Evolutionary conservation across 1,140 invertebrate genomes (phyloP), one percentile per base, ranked within the genome.

Genomic region (Liolophura sinensis): DNA sequence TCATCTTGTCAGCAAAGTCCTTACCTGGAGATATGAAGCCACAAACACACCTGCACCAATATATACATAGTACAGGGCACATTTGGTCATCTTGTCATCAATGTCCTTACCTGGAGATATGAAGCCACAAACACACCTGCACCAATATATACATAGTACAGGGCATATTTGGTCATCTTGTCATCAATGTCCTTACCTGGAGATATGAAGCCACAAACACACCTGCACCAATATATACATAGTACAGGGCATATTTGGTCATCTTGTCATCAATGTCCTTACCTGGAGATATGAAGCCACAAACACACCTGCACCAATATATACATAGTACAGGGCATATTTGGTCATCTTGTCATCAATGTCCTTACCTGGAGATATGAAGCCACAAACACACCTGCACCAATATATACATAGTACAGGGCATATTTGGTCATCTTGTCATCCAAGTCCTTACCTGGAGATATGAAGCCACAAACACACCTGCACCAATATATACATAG

Each of bases 391-490:
- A 78, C 73, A 24, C 62, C 73, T 1, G 68, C 68, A 3, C 76
- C 76, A 31, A 80, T 75, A 62, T 77, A 77, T 4, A 74, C 25
- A 50, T 78, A 75, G 27, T 74, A 73, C 20, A 78, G 47, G 12
- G 75, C 65, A 65, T 75, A 76, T 16, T 67, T 65, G 1, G 73
- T 76, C 78, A 80, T 80, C 15, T 67, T 54, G 0, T 74, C 70
- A n/a, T 76, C 68, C 69, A 74, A 80, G 14, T 70, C 60, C 6
- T 62, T 68, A 80, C 78, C 67, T 80, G 78, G 16, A 78, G 61
- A 62, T 75, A 72, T 7, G 73, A 73, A 24, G 70, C 62, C 3
- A 71, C 73, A 16, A 73, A 68, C 0, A 78, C 73, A 24, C 62
- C 73, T 1, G 68, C 68, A 3, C 76, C 76, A 31, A 80, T 75